phyloP scores from a whole-genome alignment of 2,888 invertebrate species.

The Lydus trimaculatus region DNA sequence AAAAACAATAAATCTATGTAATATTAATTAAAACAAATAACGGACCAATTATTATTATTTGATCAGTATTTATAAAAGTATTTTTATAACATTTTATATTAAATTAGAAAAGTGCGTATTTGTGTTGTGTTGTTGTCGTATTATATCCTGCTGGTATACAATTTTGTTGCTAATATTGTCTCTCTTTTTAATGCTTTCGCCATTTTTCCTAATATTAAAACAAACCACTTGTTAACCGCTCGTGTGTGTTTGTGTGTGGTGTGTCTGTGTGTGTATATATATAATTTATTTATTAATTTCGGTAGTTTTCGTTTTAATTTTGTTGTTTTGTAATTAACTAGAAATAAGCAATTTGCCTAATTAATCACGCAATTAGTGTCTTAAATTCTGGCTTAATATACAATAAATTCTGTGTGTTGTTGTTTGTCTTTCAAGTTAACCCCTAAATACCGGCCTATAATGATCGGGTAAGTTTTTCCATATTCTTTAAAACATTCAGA shows the following conservation, averaged over 20 bases:
- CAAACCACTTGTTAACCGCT: conserved; percentile 61
- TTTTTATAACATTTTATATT: conserved; percentile 57
- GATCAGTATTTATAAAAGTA: conserved; percentile 57
- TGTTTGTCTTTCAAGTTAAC: conserved; percentile 32
- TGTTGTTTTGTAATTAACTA: neutral
- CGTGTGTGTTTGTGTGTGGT: neutral
- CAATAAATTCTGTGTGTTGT: conserved; percentile 37
- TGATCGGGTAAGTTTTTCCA: conserved; percentile 51
- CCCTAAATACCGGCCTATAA: conserved; percentile 40
- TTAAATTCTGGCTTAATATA: conserved; percentile 31
- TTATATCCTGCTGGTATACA: too few species aligned
- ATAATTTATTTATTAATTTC: conserved; percentile 50
- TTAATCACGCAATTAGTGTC: conserved; percentile 38
- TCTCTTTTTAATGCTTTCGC: conserved; percentile 52
- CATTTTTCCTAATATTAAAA: conserved; percentile 49
- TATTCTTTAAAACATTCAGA: too few species aligned
- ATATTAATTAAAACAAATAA: conserved; percentile 38
- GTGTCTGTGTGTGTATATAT: conserved; percentile 23
- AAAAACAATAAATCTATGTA: neutral
- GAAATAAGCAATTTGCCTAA: conserved; percentile 25
- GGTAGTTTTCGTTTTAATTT: conserved; percentile 26
- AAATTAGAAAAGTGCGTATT: conserved; percentile 45
- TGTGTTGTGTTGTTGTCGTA: conserved; percentile 51
- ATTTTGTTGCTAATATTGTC: conserved; percentile 48
- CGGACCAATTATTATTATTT: conserved; percentile 55